phyloP scores from a whole-genome alignment of 2,888 invertebrate genomes.

The Hydroisotoma schaefferi region DNA sequence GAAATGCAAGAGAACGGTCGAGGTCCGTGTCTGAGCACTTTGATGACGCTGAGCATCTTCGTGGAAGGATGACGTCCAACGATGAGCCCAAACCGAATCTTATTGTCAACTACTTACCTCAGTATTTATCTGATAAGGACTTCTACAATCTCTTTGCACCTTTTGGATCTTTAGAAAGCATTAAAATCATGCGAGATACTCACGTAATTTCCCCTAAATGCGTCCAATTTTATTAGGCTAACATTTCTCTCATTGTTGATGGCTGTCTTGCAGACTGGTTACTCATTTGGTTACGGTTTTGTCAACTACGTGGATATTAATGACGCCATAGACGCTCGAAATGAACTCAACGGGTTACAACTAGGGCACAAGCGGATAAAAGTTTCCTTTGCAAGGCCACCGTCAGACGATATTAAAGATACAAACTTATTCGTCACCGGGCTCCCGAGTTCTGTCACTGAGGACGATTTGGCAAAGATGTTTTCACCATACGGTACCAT shows the following conservation, averaged over 20 bases:
- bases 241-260: too few species aligned
- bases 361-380: slow-evolving; percentile 88
- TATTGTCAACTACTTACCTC: slow-evolving; percentile 93
- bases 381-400: slow-evolving; percentile 75
- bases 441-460: slow-evolving; percentile 50
- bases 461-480: slow-evolving; percentile 75
- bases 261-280: slow-evolving; percentile 71
- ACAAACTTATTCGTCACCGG: slow-evolving; percentile 14
- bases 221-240: neutral
- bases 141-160: slow-evolving; percentile 82
- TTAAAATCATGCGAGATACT: slow-evolving; percentile 86
- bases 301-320: slow-evolving; percentile 82
- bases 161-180: slow-evolving; percentile 83
- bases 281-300: slow-evolving; percentile 94
- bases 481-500: slow-evolving; percentile 86
- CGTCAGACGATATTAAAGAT: slow-evolving; percentile 80
- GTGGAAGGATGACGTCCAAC: neutral
- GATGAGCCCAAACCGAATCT: slow-evolving; percentile 60
- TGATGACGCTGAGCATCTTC: neutral
- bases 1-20: too few species aligned
- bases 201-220: slow-evolving; percentile 60
- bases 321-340: slow-evolving; percentile 81
- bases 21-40: too few species aligned
- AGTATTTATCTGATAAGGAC: slow-evolving; percentile 87
- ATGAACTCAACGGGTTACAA: slow-evolving; percentile 78